phyloP scores from a whole-genome alignment of 2,797 vertebrate genomes.

The Rhincodon typus region DNA sequence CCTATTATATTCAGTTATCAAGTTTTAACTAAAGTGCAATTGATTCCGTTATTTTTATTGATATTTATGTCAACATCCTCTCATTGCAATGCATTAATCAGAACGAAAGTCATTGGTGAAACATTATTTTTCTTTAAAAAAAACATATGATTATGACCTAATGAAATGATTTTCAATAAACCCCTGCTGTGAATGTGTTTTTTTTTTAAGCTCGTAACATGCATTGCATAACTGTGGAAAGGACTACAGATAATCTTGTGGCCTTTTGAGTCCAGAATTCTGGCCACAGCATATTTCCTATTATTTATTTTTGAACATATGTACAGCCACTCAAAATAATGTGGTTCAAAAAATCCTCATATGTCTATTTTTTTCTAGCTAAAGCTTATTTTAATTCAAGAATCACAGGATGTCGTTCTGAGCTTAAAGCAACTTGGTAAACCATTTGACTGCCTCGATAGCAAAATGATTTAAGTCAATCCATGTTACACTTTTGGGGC shows the following conservation, averaged over 20 bases:
- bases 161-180: not conserved
- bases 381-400: not conserved
- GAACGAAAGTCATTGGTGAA: not conserved
- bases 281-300: not conserved
- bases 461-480: not conserved
- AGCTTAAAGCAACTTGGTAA: not conserved
- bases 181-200: not conserved
- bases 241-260: not conserved
- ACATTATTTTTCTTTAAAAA: not conserved
- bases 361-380: not conserved
- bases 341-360: not conserved
- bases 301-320: constrained; percentile 13
- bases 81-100: not conserved
- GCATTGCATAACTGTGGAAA: not conserved
- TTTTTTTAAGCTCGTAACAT: not conserved
- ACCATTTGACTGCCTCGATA: not conserved
- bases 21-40: constrained; percentile 10
- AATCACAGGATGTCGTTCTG: not conserved
- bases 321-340: constrained; percentile 8
- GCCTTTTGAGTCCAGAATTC: not conserved
- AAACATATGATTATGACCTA: constrained; percentile 18
- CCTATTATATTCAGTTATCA: not conserved
- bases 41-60: constrained; percentile 18
- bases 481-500: not conserved
- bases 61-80: not conserved